Conservation (phyloP, 2,888 invertebrate genomes). For the Dromius quadrimaculatus region DNA sequence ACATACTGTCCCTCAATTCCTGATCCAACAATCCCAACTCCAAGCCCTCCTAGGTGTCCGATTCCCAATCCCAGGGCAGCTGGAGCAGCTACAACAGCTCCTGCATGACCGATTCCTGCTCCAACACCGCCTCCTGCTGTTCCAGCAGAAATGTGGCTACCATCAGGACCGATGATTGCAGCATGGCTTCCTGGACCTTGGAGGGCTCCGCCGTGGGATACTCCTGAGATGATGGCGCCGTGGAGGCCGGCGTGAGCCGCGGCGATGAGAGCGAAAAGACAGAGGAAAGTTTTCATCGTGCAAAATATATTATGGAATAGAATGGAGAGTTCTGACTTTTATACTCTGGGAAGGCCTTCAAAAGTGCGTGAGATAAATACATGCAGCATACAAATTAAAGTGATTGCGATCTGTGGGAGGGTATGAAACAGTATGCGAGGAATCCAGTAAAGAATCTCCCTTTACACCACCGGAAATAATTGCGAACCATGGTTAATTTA, state of each 20-base stretch:
- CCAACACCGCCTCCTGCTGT: conserved; percentile 55
- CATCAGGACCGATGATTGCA: conserved; percentile 58
- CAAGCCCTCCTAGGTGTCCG: conserved; percentile 32
- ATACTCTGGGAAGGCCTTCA: too few species aligned
- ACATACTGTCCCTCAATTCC: conserved; percentile 45
- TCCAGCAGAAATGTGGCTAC: conserved; percentile 57
- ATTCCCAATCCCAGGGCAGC: conserved; percentile 31
- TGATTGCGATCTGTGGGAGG: too few species aligned
- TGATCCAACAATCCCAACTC: conserved; percentile 33
- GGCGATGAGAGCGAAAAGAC: conserved; percentile 34
- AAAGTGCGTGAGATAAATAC: too few species aligned
- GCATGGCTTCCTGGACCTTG: conserved; percentile 58
- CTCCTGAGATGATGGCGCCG: conserved; percentile 7
- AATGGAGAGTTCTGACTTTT: too few species aligned
- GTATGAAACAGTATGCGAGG: too few species aligned
- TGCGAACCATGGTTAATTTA: too few species aligned
- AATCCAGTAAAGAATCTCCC: too few species aligned
- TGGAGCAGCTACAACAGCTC: conserved; percentile 12
- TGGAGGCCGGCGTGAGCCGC: conserved; percentile 42
- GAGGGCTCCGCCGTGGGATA: conserved; percentile 56
- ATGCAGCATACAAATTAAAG: too few species aligned
- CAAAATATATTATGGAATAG: neutral
- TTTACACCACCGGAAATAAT: too few species aligned
- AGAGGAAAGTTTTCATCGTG: conserved; percentile 6
- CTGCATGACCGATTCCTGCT: conserved; percentile 19